Conservation (phyloP, 2,113 vertebrate species). For the Halcyon senegalensis region DNA sequence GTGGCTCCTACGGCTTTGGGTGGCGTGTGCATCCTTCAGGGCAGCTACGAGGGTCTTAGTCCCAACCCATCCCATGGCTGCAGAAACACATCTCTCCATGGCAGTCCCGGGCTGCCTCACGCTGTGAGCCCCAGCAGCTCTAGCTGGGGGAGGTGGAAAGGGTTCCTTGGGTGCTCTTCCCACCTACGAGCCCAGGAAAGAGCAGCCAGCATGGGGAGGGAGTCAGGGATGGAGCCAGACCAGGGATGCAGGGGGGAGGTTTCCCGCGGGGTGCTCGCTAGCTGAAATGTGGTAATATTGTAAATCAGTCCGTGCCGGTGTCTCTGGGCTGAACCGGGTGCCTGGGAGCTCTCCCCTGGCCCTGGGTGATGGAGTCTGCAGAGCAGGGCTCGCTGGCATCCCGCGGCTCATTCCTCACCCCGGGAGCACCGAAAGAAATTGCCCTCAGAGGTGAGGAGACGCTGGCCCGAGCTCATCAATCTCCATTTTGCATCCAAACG, state of each 20-base stretch:
- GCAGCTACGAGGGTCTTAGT: fast-evolving
- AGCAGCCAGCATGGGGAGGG: not conserved
- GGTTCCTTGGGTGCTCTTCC: not conserved
- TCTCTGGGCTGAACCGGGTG: not conserved
- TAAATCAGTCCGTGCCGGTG: fast-evolving
- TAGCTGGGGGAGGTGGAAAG: not conserved
- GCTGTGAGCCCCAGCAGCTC: not conserved
- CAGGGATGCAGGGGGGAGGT: not conserved
- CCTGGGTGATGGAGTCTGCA: not conserved
- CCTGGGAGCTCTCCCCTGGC: not conserved
- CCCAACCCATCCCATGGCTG: not conserved
- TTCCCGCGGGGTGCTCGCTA: not conserved
- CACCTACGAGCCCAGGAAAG: fast-evolving
- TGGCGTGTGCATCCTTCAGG: fast-evolving
- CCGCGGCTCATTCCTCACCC: not conserved
- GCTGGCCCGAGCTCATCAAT: not conserved
- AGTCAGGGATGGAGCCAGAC: not conserved
- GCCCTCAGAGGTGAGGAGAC: not conserved
- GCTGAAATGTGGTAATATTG: fast-evolving
- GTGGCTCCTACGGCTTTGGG: not conserved
- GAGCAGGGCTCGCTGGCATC: not conserved
- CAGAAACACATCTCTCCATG: fast-evolving
- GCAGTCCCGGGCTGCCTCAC: fast-evolving
- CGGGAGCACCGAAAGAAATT: fast-evolving
- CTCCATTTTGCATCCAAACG: conserved; percentile 16